phyloP scores from a whole-genome alignment of 2,113 vertebrate genomes.

The Azemiops feae region DNA sequence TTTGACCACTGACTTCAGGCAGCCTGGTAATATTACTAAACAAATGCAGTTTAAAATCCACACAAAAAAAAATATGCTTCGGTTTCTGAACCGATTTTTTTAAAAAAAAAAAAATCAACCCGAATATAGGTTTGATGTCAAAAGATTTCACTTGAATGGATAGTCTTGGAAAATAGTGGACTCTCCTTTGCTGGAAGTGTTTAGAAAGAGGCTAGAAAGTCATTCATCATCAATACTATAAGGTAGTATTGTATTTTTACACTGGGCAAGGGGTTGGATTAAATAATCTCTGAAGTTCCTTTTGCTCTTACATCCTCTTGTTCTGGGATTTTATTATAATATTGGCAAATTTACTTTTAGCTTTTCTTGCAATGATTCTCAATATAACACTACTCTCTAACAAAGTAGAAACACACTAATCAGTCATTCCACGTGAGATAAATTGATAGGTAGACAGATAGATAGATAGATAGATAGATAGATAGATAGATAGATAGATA shows the following conservation, averaged over 20 bases:
- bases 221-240: no score
- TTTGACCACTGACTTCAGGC: background rate
- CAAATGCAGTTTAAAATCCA: background rate
- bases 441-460: background rate
- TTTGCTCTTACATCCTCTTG: background rate
- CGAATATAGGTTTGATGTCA: background rate
- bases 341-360: background rate
- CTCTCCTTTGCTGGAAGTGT: no score
- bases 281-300: background rate
- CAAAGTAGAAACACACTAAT: background rate
- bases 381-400: background rate
- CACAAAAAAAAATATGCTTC: background rate
- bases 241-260: no score
- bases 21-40: background rate
- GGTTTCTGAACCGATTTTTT: background rate
- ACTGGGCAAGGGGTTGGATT: no score
- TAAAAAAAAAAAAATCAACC: background rate
- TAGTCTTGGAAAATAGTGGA: no score
- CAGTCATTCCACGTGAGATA: background rate
- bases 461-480: background rate
- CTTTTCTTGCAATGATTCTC: background rate
- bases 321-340: background rate
- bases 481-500: no score
- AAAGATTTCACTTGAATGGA: no score
- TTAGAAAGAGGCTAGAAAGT: no score